A percentile compares a stretch with the other conserved stretches of the same genome.
Evolutionary conservation across 2,888 invertebrate genomes (phyloP).

Genomic region (Lasius fuliginosus): DNA sequence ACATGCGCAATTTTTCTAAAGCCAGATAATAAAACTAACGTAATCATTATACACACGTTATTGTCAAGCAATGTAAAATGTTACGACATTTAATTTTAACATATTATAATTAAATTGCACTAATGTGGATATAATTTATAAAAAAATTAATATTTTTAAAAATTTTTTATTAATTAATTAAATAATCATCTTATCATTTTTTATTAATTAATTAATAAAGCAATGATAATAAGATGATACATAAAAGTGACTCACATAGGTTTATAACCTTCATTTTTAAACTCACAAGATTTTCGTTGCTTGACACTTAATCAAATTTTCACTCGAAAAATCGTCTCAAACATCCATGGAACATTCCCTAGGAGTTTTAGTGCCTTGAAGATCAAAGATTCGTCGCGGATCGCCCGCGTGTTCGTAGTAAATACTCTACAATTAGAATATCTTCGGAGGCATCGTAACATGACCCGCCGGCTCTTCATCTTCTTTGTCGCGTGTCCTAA

Average conservation of each 20-base stretch:
- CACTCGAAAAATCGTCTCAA: constrained; percentile 25
- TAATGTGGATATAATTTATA: background rate
- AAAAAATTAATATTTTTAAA: too few relatives aligned
- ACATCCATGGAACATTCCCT: constrained; percentile 35
- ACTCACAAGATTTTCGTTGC: background rate
- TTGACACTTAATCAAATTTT: constrained; percentile 46
- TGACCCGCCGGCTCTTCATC: constrained; percentile 15
- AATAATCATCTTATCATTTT: background rate
- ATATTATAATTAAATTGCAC: background rate
- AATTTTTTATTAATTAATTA: too few relatives aligned
- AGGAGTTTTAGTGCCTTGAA: constrained; percentile 49
- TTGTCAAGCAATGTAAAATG: constrained; percentile 4
- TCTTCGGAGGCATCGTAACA: constrained; percentile 63
- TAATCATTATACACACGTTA: background rate
- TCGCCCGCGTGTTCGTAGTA: constrained; percentile 60
- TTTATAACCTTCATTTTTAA: background rate
- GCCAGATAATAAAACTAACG: background rate
- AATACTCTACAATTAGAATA: constrained; percentile 82
- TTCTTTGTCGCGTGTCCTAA: constrained; percentile 54
- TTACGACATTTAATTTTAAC: background rate
- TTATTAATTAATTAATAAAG: background rate
- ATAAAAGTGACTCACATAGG: background rate
- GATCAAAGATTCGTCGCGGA: constrained; percentile 62
- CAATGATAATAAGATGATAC: background rate
- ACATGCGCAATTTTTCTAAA: constrained; percentile 29